Evolutionary conservation across 2,797 vertebrate species (phyloP).

Genomic region (Rhynchonycteris naso): DNA sequence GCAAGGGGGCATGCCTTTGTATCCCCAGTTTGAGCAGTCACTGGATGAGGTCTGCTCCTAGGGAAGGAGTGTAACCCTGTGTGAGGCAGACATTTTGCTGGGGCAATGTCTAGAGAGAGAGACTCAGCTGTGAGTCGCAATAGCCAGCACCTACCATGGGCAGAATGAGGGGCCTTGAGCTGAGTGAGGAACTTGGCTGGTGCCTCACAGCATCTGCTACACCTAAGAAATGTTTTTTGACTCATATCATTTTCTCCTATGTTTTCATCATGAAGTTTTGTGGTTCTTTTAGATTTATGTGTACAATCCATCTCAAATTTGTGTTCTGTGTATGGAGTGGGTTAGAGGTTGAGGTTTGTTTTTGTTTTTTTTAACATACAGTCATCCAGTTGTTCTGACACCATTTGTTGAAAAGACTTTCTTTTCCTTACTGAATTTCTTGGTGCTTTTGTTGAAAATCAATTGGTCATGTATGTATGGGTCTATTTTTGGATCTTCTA

Average conservation of each 20-base stretch:
- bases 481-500: conserved; percentile 65
- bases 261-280: background rate
- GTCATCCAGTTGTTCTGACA: background rate
- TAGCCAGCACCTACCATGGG: background rate
- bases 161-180: background rate
- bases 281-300: background rate
- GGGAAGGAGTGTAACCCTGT: background rate
- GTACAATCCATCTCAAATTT: background rate
- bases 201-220: background rate
- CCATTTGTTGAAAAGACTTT: conserved; percentile 49
- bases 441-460: conserved; percentile 68
- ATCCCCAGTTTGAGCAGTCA: background rate
- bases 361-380: background rate
- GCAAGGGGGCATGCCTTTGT: background rate
- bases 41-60: background rate
- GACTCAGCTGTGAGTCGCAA: background rate
- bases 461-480: conserved; percentile 62
- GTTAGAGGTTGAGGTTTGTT: background rate
- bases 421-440: conserved; percentile 47
- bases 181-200: background rate
- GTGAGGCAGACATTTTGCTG: background rate
- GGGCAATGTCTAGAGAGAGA: background rate
- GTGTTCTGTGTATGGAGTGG: conserved; percentile 24
- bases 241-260: background rate
- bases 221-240: background rate